Evolutionary conservation across 2,797 vertebrate genomes (phyloP).

Genomic region (Rhinophrynus dorsalis): DNA sequence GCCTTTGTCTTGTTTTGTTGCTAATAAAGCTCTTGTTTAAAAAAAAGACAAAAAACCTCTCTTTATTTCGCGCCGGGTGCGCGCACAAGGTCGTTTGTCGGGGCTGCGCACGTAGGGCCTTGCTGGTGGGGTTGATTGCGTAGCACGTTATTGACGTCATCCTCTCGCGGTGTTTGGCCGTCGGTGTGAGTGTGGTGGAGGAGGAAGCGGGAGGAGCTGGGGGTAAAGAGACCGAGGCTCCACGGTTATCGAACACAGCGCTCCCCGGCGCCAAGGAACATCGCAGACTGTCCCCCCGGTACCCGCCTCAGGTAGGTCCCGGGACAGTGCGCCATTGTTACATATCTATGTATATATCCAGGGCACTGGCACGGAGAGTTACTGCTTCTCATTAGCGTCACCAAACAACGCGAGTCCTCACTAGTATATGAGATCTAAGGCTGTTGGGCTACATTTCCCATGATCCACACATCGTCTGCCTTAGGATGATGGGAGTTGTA

Average conservation of each 20-base stretch:
- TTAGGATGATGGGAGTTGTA: too few species aligned
- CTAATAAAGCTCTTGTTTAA: background rate
- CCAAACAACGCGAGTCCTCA: too few species aligned
- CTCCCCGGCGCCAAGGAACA: background rate
- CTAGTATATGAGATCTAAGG: too few species aligned
- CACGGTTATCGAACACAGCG: too few species aligned
- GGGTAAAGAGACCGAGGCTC: background rate
- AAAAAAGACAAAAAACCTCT: background rate
- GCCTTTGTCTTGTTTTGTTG: too few species aligned
- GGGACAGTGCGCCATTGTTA: background rate
- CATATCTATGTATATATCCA: too few species aligned
- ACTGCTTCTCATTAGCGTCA: too few species aligned
- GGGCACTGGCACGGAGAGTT: too few species aligned
- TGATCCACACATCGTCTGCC: too few species aligned
- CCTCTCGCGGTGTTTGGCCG: conserved; percentile 12
- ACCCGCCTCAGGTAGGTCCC: background rate
- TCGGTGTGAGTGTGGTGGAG: conserved; percentile 22
- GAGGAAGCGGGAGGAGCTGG: conserved; percentile 22
- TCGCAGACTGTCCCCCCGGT: background rate
- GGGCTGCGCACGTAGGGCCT: background rate
- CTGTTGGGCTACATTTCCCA: too few species aligned
- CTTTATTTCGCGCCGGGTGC: conserved; percentile 1
- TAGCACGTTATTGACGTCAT: conserved; percentile 1
- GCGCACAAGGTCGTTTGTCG: conserved; percentile 16
- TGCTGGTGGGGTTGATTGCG: background rate